phyloP scores from a whole-genome alignment of 2,888 invertebrate species.

The Sturmia bella region DNA sequence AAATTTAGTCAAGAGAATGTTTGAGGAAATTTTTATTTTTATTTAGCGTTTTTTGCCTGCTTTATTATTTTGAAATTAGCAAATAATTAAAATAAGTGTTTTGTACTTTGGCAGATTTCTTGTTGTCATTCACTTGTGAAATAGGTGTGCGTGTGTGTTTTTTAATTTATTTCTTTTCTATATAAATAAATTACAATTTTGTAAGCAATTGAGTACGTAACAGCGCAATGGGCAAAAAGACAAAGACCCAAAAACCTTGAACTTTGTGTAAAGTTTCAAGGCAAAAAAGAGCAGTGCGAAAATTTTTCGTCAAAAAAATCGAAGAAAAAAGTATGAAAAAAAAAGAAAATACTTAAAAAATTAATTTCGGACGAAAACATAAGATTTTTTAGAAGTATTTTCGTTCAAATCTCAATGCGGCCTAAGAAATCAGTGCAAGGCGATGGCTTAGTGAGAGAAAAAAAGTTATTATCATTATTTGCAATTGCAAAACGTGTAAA shows the following conservation, averaged over 20 bases:
- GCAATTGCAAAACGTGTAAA: too few relatives aligned
- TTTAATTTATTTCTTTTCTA: background rate
- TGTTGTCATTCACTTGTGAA: background rate
- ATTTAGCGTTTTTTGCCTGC: background rate
- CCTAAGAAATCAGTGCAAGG: too few relatives aligned
- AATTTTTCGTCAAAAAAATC: background rate
- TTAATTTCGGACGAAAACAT: too few relatives aligned
- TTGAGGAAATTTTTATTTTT: background rate
- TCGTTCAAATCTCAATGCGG: too few relatives aligned
- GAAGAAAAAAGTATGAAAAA: background rate
- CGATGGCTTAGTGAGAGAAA: too few relatives aligned
- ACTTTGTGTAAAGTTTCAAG: constrained; percentile 46
- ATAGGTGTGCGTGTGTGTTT: background rate
- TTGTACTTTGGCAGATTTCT: constrained; percentile 31
- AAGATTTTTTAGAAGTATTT: too few relatives aligned
- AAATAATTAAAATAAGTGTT: constrained; percentile 14
- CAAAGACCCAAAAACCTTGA: constrained; percentile 61
- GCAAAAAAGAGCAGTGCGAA: constrained; percentile 8
- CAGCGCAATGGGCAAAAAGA: constrained; percentile 30
- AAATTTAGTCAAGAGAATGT: background rate
- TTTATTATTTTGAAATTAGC: background rate
- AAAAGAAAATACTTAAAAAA: background rate
- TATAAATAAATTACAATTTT: constrained; percentile 20
- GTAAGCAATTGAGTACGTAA: constrained; percentile 28
- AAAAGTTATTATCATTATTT: too few relatives aligned